phyloP scores from a whole-genome alignment of 2,113 vertebrate species.

The Amphiprion ocellaris region DNA sequence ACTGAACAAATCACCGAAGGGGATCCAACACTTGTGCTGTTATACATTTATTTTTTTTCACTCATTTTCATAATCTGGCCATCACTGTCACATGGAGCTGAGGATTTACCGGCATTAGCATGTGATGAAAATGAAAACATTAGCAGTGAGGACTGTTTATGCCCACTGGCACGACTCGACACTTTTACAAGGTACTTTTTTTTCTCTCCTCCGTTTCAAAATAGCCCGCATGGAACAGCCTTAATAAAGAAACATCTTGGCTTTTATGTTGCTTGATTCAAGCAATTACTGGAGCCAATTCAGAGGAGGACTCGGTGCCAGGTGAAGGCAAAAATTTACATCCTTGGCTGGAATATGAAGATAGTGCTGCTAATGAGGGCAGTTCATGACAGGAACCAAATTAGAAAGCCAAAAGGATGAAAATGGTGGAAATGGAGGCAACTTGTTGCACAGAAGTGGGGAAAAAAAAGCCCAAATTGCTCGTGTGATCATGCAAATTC shows the following conservation, averaged over 20 bases:
- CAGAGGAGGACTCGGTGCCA: slow-evolving; percentile 57
- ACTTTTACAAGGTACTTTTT: slow-evolving; percentile 17
- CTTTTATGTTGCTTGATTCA: slow-evolving; percentile 68
- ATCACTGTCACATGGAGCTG: slow-evolving; percentile 28
- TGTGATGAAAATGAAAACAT: slow-evolving; percentile 48
- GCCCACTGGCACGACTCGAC: slow-evolving; percentile 26
- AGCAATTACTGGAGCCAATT: slow-evolving; percentile 67
- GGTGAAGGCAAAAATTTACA: slow-evolving; percentile 69
- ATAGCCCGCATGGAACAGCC: slow-evolving; percentile 32
- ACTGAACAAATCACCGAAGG: slow-evolving; percentile 24
- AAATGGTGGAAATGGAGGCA: slow-evolving; percentile 43
- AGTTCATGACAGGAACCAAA: slow-evolving; percentile 65
- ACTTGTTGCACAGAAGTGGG: slow-evolving; percentile 39
- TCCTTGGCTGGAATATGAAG: slow-evolving; percentile 66
- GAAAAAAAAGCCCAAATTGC: slow-evolving; percentile 39
- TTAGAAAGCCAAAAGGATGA: slow-evolving; percentile 65
- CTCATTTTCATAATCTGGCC: slow-evolving; percentile 34
- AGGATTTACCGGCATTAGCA: slow-evolving; percentile 41
- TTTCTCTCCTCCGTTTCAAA: slow-evolving; percentile 14
- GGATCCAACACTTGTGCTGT: slow-evolving; percentile 13
- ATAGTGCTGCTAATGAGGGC: slow-evolving; percentile 74
- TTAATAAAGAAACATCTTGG: slow-evolving; percentile 56
- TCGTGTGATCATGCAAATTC: slow-evolving; percentile 45
- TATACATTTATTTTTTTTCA: background rate
- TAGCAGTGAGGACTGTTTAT: slow-evolving; percentile 24